Base-by-base conservation (phyloP, 1,140 invertebrate species). In the Trachymyrmex cornetzi region DNA sequence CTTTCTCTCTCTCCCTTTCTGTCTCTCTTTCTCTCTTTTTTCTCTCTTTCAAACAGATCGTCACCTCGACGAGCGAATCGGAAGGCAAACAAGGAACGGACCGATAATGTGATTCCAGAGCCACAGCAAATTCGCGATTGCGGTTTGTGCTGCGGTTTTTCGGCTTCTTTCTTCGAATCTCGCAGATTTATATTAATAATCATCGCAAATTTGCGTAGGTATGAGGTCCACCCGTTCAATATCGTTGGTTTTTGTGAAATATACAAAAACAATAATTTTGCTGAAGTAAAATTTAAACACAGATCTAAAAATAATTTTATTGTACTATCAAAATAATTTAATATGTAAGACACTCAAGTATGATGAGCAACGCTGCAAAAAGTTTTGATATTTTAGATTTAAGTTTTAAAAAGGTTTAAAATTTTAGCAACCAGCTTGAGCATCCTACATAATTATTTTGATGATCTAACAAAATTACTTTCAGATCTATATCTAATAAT, bases 71-170 rank as follows among this genome's bases (percentile, higher is more conserved):
- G 74, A 85, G 16, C 53, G 30, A 81, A 71, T 81, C 64, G 24
- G 75, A 55, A 77, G 16, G 55, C 63, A 27, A 34, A 44, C 44
- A 30, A 59, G 75, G 55, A 69, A 27, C 48, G 55, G n/a, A 53
- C 38, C 61, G 50, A 81, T 85, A 88, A 90, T 90, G 80, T 80
- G 53, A 88, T 90, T 90, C 81, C 80, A 55, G 59, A 57, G 22
- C 14, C 34, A 55, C 71, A 61, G 34, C 24, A 57, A 50, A 72
- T 38, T 44, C 55, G 79, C 55, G 22, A 77, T 63, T 48, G 50
- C 50, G 24, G 22, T 85, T 57, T 53, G 57, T 50, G 1, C 16
- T 12, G 16, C 16, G 53, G 44, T 79, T 85, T 77, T 74, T 69
- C 66, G 11, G 12, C 6, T 30, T 22, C 24, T 34, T 71, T 55